phyloP scores from a whole-genome alignment of 2,888 invertebrate species.

The Dicycla oo region DNA sequence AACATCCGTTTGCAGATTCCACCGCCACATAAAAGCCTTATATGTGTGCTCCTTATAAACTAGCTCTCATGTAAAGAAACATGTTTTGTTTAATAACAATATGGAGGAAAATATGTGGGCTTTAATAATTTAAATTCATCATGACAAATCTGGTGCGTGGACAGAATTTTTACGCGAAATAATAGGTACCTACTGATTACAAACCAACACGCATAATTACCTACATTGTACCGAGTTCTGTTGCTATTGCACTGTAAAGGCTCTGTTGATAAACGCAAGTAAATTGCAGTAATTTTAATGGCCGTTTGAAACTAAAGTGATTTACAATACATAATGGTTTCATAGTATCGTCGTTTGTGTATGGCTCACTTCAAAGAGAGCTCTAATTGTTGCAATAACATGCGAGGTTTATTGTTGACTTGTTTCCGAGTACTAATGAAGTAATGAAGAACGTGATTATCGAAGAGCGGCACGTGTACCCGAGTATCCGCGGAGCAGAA shows the following conservation, averaged over 20 bases:
- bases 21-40: constrained; percentile 67
- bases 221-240: constrained; percentile 6
- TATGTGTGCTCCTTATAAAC: constrained; percentile 58
- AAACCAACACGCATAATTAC: constrained; percentile 28
- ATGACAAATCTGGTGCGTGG: constrained; percentile 44
- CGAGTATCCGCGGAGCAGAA: constrained; percentile 34
- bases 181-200: constrained; percentile 37
- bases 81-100: constrained; percentile 60
- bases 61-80: constrained; percentile 51
- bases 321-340: constrained; percentile 56
- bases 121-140: constrained; percentile 31
- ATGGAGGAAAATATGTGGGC: constrained; percentile 44
- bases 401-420: constrained; percentile 72
- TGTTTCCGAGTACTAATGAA: constrained; percentile 72
- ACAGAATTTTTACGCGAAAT: constrained; percentile 36
- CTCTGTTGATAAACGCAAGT: constrained; percentile 51
- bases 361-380: constrained; percentile 58
- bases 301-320: constrained; percentile 44
- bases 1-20: constrained; percentile 82
- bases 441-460: constrained; percentile 73
- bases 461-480: constrained; percentile 71
- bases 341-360: constrained; percentile 51
- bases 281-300: constrained; percentile 54
- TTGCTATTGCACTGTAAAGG: constrained; percentile 26
- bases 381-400: constrained; percentile 69